Percentiles rank a stretch among this genome's conserved stretches.
phyloP scores from a whole-genome alignment of 2,888 invertebrate species.

The Troides aeacus region DNA sequence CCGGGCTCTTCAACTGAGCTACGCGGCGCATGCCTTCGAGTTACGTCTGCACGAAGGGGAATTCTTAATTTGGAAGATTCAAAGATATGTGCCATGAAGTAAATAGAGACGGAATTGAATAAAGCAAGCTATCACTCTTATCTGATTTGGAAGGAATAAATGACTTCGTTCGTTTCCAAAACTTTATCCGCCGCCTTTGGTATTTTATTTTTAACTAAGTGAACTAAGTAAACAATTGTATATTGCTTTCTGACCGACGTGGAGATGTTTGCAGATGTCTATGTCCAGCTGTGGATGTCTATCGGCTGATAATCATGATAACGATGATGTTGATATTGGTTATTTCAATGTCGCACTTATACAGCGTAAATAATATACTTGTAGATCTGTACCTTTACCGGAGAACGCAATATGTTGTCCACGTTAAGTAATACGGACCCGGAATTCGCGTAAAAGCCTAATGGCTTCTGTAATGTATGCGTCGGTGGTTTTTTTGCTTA shows the following conservation, averaged over 20 bases:
- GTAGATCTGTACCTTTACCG: not conserved
- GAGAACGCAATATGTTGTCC: constrained; percentile 13
- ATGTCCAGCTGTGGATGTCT: too few species aligned
- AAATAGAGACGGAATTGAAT: constrained; percentile 15
- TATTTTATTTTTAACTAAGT: too few species aligned
- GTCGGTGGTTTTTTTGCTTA: not conserved
- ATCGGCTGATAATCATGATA: too few species aligned
- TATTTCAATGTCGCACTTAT: not conserved
- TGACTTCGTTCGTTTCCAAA: too few species aligned
- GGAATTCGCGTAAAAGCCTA: constrained; percentile 4
- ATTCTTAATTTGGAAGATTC: constrained; percentile 29
- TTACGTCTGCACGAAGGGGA: constrained; percentile 28
- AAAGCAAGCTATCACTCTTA: constrained; percentile 12
- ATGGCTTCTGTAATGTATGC: not conserved
- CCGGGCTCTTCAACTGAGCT: constrained; percentile 25
- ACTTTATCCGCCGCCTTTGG: too few species aligned
- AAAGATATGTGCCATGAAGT: constrained; percentile 23
- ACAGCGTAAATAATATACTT: not conserved
- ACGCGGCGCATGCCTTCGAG: constrained; percentile 27
- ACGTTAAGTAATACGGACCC: constrained; percentile 3
- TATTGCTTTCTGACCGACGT: too few species aligned
- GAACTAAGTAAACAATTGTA: too few species aligned
- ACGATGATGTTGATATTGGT: too few species aligned
- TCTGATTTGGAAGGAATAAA: not conserved
- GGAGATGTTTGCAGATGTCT: too few species aligned